Evolutionary conservation across 2,113 vertebrate species (phyloP).

Genomic region (Pseudolaguvia tuberculata): DNA sequence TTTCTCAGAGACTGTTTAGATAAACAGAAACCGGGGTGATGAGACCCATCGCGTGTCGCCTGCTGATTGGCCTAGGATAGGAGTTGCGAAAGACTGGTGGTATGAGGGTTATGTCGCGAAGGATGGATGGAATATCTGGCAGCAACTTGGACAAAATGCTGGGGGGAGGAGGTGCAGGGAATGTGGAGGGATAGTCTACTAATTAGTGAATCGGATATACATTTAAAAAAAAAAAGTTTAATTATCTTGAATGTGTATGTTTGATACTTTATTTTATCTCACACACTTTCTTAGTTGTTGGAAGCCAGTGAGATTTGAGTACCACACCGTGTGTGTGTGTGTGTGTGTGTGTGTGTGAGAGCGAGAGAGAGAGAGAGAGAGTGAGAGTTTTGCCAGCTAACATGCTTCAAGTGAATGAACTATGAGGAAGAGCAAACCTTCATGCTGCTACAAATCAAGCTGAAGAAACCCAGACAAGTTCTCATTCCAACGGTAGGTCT

Average conservation of each 20-base stretch:
- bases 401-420: slow-evolving; percentile 17
- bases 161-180: neutral
- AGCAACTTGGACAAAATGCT: neutral
- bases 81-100: neutral
- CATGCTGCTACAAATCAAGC: neutral
- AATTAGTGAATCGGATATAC: neutral
- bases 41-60: neutral
- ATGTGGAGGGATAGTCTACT: neutral
- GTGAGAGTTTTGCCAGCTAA: neutral
- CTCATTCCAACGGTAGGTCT: slow-evolving; percentile 30
- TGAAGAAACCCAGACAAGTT: neutral
- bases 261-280: neutral
- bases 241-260: neutral
- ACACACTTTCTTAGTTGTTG: slow-evolving; percentile 17
- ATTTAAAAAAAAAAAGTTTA: neutral
- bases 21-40: no score
- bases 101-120: neutral
- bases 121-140: slow-evolving; percentile 32
- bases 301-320: slow-evolving; percentile 37
- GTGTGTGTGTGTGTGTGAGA: neutral
- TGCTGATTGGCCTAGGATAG: slow-evolving; percentile 13
- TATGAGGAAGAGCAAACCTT: neutral
- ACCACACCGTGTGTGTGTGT: slow-evolving; percentile 16
- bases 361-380: no score
- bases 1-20: no score